Base-by-base conservation (phyloP, 2,797 vertebrate genomes). In the Aphelocoma californica region DNA sequence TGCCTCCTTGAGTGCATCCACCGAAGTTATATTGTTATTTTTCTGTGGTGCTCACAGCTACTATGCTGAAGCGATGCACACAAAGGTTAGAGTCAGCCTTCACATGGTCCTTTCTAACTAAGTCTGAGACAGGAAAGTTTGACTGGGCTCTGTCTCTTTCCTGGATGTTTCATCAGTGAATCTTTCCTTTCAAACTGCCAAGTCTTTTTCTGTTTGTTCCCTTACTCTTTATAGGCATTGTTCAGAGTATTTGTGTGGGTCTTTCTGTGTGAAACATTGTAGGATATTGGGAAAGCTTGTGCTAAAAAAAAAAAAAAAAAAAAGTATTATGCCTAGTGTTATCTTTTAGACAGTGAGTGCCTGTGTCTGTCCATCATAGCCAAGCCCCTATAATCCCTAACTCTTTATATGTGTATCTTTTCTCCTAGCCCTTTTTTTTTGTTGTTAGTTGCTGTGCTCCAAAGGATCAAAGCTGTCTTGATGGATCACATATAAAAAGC, bases 381-480 rank as follows among this genome's bases (percentile, higher is more conserved):
- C 72, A 95, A 92, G 29, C 28, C 25, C 28, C 44, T 72, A 16
- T 86, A 91, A 93, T 91, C 61, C 57, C 48, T 85, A 50, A 48
- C 54, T 78, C 54, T 86, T 94, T 86, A 32, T 58, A 57, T 19
- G 34, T 67, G 36, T 40, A 21, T 58, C 42, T 70, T 31, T 93
- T 77, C 48, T 81, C 20, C 34, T 53, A 72, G 14, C 4, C 15
- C 18, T 64, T 20, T 26, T 44, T 62, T 56, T 62, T 69, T 56
- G 34, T 34, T 7, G 9, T 47, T 48, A 78, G 61, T 75, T 90
- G 14, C 40, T 5, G 0, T 66, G 23, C 57, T 88, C 50, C 45
- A 61, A 51, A 61, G 53, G 65, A 95, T 94, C 44, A 96, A 94
- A 95, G 58, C 25, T 81, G 45, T 65, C 77, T 78, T 88, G 69